Base-by-base conservation (phyloP, 2,113 vertebrate genomes). In the Atherinomorus stipes region DNA sequence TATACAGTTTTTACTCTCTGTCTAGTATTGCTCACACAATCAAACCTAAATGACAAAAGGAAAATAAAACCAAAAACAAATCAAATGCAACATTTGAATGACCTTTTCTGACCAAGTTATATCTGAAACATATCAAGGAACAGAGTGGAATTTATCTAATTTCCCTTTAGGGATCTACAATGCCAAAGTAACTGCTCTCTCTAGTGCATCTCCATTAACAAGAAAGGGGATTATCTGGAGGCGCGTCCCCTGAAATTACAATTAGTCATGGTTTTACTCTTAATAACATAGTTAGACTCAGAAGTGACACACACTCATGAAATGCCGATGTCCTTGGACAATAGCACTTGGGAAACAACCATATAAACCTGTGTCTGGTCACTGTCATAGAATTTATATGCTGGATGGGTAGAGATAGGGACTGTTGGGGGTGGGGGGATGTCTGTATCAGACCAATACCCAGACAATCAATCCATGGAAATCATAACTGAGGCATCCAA, bases 191-290 rank as follows among this genome's bases (percentile, higher is more conserved):
- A 78, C 72, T 78, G 76, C 64, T 80, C 78, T 52, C 58, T 51
- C 40, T 70, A 62, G 69, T 64, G 84, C 64, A 87, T 71, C 74
- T 79, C 58, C 74, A 81, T 85, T 63, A 84, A 76, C 78, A 85
- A 84, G 76, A 79, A 67, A 74, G 37, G 71, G 83, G 84, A 91
- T 90, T 90, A 86, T 85, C 74, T 78, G 67, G 71, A 72, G 83
- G 57, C 74, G 78, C 85, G 79, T 89, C 87, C 84, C 84, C 72
- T 90, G 87, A 90, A 85, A 90, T 89, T 72, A 44, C 72, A 85
- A 90, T 88, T 89, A 65, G 90, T 89, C 84, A 88, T 18, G 78
- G 83, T 69, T 51, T 80, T 79, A 79, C 88, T 78, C 62, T 71
- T 88, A 78, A 83, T 68, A 71, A 87, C 78, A 81, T 79, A 78